phyloP scores from a whole-genome alignment of 2,888 invertebrate species.

The Hedya salicella region DNA sequence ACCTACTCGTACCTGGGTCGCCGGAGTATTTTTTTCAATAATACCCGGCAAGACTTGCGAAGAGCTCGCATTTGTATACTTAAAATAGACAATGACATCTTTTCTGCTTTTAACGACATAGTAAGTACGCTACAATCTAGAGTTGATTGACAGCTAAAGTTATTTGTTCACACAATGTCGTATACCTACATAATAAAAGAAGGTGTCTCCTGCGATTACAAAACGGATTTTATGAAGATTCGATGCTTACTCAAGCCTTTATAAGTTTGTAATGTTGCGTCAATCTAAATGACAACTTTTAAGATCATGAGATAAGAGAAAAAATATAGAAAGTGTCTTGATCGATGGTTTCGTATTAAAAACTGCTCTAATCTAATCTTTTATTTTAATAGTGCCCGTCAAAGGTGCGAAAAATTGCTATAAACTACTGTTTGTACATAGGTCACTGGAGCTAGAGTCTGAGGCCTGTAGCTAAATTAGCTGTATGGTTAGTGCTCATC shows the following conservation, averaged over 20 bases:
- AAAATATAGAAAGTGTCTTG: conserved; percentile 33
- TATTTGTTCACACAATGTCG: not conserved
- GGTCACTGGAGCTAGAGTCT: not conserved
- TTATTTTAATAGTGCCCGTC: not conserved
- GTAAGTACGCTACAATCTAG: not conserved
- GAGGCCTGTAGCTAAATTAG: not conserved
- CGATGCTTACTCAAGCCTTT: conserved; percentile 12
- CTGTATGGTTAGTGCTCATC: not conserved
- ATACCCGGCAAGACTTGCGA: not conserved
- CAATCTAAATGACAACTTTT: conserved; percentile 18
- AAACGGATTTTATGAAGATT: not conserved
- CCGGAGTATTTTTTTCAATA: conserved; percentile 3
- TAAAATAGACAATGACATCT: not conserved
- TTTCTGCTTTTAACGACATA: not conserved
- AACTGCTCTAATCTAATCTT: not conserved
- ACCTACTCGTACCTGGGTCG: conserved; percentile 3
- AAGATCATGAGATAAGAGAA: conserved; percentile 22
- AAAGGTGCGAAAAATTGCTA: not conserved
- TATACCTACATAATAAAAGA: conserved; percentile 2
- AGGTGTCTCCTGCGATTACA: not conserved
- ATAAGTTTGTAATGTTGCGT: conserved; percentile 17
- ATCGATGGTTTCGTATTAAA: conserved; percentile 17
- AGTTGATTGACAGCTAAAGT: conserved; percentile 3
- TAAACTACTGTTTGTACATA: not conserved
- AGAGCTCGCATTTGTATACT: not conserved